Base-by-base conservation (phyloP, 2,888 invertebrate genomes). In the Lithophane leautieri region DNA sequence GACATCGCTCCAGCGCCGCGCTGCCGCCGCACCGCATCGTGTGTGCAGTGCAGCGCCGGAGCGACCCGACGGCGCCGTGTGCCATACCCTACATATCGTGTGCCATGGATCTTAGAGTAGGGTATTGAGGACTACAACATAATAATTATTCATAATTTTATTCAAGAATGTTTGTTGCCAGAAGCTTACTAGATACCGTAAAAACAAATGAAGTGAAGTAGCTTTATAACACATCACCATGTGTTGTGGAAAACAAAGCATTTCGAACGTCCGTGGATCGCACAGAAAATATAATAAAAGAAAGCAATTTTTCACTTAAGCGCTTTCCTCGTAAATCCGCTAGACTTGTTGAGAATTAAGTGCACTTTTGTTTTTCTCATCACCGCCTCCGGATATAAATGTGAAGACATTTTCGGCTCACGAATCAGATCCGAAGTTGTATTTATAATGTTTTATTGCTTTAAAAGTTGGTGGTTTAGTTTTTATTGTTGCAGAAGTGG, bases 261-360 rank as follows among this genome's bases (percentile, higher is more conserved):
- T 63, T 74, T 50, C 54, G 16, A 82, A 75, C 25, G 56, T 80
- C 58, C 82, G 81, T 77, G 81, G 79, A 86, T 77, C 82, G 80
- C 81, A 88, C 87, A 87, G 89, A 88, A 92, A 91, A 92, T 90
- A 90, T 91, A 90, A 91, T 93, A 93, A 94, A 92, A 92, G 90
- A 91, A 91, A 92, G 92, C 91, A 92, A 93, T 94, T 93, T 93
- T 92, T 92, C 93, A 92, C 90, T 93, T 91, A 92, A 91, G 90
- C 89, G 87, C 89, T 90, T 84, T 86, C 88, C 87, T 90, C 93
- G 92, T 94, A 94, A 94, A 94, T 93, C 91, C 91, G 86, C 83
- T 87, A 87, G 89, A 92, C 90, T 93, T 93, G 89, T 89, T 91
- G 86, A 89, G 91, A 92, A 93, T 94, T 94, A 94, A 94, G 92